These are phyloP conservation scores for Lymantria monacha DNA, from an alignment of 2,888 invertebrate genomes.

Conservation along the genomic window DNA sequence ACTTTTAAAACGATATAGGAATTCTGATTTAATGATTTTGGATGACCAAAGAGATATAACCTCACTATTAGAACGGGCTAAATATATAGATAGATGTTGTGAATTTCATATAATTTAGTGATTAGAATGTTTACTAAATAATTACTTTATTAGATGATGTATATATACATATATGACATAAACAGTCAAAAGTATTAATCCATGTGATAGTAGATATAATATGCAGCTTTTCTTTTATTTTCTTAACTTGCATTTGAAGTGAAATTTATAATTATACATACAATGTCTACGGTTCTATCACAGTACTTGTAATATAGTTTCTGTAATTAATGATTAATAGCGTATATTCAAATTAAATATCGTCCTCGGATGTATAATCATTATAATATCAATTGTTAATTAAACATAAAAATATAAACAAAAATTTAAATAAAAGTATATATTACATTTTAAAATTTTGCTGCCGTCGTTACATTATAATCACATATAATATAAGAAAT, in stretches of 20 bases:
- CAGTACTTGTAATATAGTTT: too few species aligned
- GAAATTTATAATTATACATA: conserved; percentile 2
- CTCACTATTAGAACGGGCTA: conserved; percentile 36
- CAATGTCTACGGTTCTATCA: conserved; percentile 1
- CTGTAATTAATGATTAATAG: too few species aligned
- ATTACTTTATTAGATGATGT: conserved; percentile 31
- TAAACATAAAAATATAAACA: too few species aligned
- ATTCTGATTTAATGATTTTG: conserved; percentile 33
- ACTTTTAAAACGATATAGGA: conserved; percentile 2
- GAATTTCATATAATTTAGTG: conserved; percentile 58
- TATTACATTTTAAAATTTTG: too few species aligned
- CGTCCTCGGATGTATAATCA: too few species aligned
- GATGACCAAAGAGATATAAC: conserved; percentile 73
- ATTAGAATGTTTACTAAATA: conserved; percentile 50
- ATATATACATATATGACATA: conserved; percentile 49
- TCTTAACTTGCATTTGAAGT: too few species aligned
- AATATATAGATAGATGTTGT: conserved; percentile 61
- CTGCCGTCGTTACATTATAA: too few species aligned
- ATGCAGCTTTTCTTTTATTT: conserved; percentile 32
- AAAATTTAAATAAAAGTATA: too few species aligned
- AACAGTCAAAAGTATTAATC: conserved; percentile 72
- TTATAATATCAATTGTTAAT: too few species aligned
- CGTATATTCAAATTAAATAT: too few species aligned
- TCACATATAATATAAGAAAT: too few species aligned
- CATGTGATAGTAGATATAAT: conserved; percentile 77